Evolutionary conservation across 2,797 vertebrate species (phyloP).

Genomic region (Halcyon smyrnensis): DNA sequence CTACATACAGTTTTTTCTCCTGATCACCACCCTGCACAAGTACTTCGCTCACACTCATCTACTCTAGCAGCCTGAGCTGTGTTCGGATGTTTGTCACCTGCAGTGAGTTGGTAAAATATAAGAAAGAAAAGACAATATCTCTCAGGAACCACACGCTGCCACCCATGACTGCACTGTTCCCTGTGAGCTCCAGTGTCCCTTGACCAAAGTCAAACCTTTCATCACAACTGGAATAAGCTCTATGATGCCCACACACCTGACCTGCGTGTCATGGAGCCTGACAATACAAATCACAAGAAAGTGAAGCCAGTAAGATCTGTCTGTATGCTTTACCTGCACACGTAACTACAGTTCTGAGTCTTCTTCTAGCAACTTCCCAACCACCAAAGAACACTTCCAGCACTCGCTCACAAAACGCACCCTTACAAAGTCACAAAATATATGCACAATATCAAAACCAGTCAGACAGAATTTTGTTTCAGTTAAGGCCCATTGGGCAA

Average conservation of each 20-base stretch:
- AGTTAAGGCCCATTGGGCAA: neutral
- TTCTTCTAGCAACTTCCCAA: neutral
- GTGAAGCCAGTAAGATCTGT: neutral
- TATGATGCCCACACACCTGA: neutral
- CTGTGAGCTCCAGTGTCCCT: fast-evolving
- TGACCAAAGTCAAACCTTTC: neutral
- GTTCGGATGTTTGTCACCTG: neutral
- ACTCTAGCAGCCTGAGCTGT: neutral
- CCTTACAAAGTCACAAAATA: neutral
- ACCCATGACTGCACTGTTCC: fast-evolving
- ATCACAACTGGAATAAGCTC: fast-evolving
- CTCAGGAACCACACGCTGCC: fast-evolving
- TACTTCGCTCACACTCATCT: neutral
- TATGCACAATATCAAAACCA: neutral
- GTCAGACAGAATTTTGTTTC: neutral
- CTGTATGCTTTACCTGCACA: neutral
- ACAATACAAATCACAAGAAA: neutral
- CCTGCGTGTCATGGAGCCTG: fast-evolving
- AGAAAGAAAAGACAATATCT: neutral
- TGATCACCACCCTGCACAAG: neutral
- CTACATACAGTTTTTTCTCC: neutral
- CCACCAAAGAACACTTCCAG: neutral
- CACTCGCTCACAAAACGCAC: neutral
- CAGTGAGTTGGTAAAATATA: neutral
- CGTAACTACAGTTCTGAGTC: neutral